phyloP scores from a whole-genome alignment of 2,113 vertebrate species.

The Oncorhynchus nerka region DNA sequence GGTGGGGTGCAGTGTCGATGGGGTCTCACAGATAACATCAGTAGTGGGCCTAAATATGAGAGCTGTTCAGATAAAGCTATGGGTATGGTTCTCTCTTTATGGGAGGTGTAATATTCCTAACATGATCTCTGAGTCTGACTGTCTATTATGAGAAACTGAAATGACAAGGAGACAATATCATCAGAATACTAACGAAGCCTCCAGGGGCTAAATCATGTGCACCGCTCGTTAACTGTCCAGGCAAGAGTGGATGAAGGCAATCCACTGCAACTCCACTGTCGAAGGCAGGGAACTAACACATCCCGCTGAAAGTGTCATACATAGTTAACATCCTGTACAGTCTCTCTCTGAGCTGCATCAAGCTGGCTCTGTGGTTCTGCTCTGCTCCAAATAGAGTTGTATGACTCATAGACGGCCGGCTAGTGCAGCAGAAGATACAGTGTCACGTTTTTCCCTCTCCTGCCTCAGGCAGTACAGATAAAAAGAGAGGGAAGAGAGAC shows the following conservation, averaged over 20 bases:
- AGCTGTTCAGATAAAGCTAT: too few species aligned
- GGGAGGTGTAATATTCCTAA: too few species aligned
- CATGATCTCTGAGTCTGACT: too few species aligned
- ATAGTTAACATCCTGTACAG: constrained; percentile 50
- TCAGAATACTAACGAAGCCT: too few species aligned
- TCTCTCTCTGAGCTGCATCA: constrained; percentile 42
- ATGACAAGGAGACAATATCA: too few species aligned
- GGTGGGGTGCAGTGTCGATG: not conserved
- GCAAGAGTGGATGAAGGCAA: too few species aligned
- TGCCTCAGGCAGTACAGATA: constrained; percentile 43
- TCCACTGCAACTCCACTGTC: constrained; percentile 21
- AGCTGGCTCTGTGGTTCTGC: constrained; percentile 34
- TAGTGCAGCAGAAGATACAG: constrained; percentile 55
- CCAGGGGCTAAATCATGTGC: too few species aligned
- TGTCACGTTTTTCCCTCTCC: constrained; percentile 60
- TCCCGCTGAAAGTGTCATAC: constrained; percentile 38
- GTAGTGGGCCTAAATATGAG: too few species aligned
- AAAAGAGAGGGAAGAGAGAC: not conserved
- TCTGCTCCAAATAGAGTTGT: constrained; percentile 55
- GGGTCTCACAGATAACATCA: too few species aligned
- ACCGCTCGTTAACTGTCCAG: too few species aligned
- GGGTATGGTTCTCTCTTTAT: too few species aligned
- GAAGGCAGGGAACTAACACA: constrained; percentile 18
- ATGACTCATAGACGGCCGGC: constrained; percentile 59
- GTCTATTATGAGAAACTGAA: too few species aligned